phyloP scores from a whole-genome alignment of 2,113 vertebrate genomes.

The Uria lomvia region DNA sequence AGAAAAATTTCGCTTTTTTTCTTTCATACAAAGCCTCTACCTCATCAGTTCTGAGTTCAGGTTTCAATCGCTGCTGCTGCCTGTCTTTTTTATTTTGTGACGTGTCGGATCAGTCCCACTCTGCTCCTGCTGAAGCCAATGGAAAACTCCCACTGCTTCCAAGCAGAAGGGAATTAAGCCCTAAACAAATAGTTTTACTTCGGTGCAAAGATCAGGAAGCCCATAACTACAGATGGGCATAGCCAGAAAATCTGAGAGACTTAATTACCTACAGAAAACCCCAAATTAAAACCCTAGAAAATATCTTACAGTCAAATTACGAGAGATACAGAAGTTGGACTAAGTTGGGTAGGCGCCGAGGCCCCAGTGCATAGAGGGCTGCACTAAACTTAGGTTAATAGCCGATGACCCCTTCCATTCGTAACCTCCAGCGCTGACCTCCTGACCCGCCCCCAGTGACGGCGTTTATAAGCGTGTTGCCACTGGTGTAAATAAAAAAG shows the following conservation, averaged over 20 bases:
- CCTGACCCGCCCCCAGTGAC: slow-evolving; percentile 68
- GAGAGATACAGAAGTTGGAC: background rate
- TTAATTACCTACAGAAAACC: fast-evolving
- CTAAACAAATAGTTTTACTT: background rate
- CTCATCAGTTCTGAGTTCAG: background rate
- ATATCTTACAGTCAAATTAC: background rate
- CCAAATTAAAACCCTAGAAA: background rate
- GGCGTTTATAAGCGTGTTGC: slow-evolving; percentile 75
- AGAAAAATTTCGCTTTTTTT: background rate
- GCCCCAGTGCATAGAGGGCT: background rate
- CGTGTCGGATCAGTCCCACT: fast-evolving
- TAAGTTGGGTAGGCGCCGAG: background rate
- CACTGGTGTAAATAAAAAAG: slow-evolving; percentile 78
- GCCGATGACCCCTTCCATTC: slow-evolving; percentile 71
- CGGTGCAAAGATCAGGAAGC: background rate
- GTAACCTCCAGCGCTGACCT: slow-evolving; percentile 74
- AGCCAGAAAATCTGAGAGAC: fast-evolving
- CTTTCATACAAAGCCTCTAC: background rate
- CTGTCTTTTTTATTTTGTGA: background rate
- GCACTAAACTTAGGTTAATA: slow-evolving; percentile 74
- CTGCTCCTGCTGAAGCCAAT: background rate
- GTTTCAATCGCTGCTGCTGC: background rate
- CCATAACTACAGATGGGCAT: background rate
- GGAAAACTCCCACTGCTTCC: background rate
- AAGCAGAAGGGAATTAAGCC: background rate